phyloP scores from a whole-genome alignment of 2,797 vertebrate species.

The Rhinichthys osculus region DNA sequence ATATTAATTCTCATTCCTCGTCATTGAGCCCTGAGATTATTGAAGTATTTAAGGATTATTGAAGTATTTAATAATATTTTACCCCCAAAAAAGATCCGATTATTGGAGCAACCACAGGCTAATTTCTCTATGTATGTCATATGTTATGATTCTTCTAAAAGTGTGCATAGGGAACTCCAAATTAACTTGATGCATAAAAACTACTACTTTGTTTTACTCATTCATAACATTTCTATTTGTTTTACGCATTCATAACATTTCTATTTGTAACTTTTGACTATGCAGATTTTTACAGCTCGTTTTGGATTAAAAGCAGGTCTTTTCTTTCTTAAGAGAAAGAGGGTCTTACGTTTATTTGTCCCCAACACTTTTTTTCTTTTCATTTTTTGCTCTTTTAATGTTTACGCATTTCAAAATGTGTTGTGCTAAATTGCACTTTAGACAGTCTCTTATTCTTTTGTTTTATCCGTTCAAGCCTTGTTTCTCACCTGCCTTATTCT shows the following conservation, averaged over 20 bases:
- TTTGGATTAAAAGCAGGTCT: constrained; percentile 29
- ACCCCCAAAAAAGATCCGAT: neutral
- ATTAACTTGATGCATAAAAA: neutral
- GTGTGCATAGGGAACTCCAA: neutral
- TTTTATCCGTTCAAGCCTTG: constrained; percentile 10
- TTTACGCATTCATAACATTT: neutral
- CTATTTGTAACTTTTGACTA: constrained; percentile 10
- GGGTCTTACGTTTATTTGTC: neutral
- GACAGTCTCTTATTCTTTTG: constrained; percentile 3
- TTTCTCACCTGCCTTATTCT: constrained; percentile 28
- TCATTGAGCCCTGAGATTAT: neutral
- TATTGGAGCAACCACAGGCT: neutral
- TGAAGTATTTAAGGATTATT: constrained; percentile 13
- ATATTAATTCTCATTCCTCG: neutral
- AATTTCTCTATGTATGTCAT: neutral
- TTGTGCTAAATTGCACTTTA: constrained; percentile 42
- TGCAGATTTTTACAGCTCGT: constrained; percentile 29
- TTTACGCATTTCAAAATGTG: neutral
- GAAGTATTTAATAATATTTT: neutral
- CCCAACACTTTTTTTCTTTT: neutral
- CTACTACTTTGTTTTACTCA: neutral
- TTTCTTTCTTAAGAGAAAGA: constrained; percentile 17
- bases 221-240: neutral
- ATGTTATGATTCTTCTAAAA: neutral
- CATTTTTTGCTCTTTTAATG: neutral